Evolutionary conservation across 2,113 vertebrate species (phyloP).

Genomic region (Pampusana beccarii): DNA sequence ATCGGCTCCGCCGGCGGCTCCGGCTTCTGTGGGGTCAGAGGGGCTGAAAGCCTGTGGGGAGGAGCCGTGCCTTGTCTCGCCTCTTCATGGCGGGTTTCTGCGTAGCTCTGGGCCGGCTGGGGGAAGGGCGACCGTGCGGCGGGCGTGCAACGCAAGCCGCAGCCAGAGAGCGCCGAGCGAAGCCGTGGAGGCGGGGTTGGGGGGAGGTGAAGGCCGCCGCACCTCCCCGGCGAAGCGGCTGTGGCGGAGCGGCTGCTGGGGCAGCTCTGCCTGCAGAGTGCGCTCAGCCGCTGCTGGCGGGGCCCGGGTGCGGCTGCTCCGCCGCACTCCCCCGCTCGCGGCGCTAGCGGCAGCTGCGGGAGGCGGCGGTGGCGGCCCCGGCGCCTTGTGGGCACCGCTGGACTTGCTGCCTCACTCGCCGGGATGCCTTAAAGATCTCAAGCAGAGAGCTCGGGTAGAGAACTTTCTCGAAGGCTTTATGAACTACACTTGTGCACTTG

Average conservation of each 20-base stretch:
- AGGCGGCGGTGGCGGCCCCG: background rate
- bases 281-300: fast-evolving
- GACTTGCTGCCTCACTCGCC: fast-evolving
- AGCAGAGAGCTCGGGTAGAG: fast-evolving
- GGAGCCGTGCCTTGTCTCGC: too few relatives aligned
- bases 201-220: fast-evolving
- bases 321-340: background rate
- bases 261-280: background rate
- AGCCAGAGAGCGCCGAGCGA: fast-evolving
- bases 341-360: background rate
- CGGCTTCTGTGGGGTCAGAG: background rate
- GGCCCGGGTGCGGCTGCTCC: too few relatives aligned
- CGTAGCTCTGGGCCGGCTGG: fast-evolving
- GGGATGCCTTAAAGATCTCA: fast-evolving
- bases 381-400: too few relatives aligned
- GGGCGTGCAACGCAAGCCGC: fast-evolving
- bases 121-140: fast-evolving
- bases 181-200: background rate
- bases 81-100: fast-evolving
- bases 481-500: too few relatives aligned
- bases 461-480: too few relatives aligned
- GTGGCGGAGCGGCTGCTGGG: background rate
- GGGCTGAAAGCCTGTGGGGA: fast-evolving
- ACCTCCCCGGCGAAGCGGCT: fast-evolving
- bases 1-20: fast-evolving